Evolutionary conservation across 1,140 invertebrate genomes (phyloP).

Genomic region (Catajapyx aquilonaris): DNA sequence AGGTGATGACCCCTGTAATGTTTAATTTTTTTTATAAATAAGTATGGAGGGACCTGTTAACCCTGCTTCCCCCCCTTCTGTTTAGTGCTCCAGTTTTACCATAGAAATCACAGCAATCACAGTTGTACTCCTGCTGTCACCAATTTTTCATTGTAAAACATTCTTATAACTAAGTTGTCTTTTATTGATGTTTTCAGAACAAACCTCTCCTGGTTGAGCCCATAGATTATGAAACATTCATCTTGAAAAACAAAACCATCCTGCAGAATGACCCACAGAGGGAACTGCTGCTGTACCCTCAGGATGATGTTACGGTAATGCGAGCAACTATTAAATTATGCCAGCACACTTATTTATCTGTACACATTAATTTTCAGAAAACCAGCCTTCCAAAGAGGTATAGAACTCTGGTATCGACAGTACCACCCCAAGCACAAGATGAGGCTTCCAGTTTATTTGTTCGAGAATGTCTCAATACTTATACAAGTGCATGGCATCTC

Average conservation of each 20-base stretch:
- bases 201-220: conserved; percentile 58
- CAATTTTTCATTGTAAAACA: no score
- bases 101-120: no score
- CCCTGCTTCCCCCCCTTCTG: no score
- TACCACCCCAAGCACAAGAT: conserved; percentile 29
- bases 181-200: conserved; percentile 32
- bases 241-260: conserved; percentile 71
- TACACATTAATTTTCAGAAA: conserved; percentile 32
- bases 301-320: conserved; percentile 78
- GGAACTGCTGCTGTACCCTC: conserved; percentile 69
- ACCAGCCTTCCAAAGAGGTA: conserved; percentile 51
- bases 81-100: no score
- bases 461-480: conserved; percentile 64
- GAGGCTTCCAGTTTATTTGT: conserved; percentile 47
- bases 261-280: conserved; percentile 80
- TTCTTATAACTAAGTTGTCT: no score
- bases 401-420: conserved; percentile 50
- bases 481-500: conserved; percentile 65
- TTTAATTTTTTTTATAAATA: no score
- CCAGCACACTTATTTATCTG: background rate
- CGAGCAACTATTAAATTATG: no score
- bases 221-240: conserved; percentile 74
- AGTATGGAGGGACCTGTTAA: no score
- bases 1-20: no score
- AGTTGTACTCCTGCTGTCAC: no score